These are phyloP conservation scores for Drosophila kurseongensis DNA, from an alignment of 1,140 invertebrate species.

Conservation along the genomic window DNA sequence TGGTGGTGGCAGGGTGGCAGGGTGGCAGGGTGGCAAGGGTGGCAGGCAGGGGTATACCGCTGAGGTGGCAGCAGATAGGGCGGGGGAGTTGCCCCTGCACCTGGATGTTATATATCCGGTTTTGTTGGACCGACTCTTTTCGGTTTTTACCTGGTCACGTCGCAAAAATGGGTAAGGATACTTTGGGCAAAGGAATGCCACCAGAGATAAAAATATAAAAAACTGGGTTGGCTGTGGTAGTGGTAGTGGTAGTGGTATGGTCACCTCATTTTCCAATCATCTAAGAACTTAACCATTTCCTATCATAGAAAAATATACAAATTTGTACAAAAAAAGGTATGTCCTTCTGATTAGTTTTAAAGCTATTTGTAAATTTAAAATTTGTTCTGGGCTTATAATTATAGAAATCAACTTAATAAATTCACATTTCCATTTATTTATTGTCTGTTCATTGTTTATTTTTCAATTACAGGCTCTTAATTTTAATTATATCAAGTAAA, in stretches of 20 bases:
- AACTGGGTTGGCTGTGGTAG: background rate
- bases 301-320: too few relatives aligned
- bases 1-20: background rate
- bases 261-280: background rate
- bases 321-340: too few relatives aligned
- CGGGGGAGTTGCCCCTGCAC: background rate
- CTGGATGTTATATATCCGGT: constrained; percentile 41
- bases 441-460: too few relatives aligned
- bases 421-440: too few relatives aligned
- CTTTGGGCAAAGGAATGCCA: background rate
- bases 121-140: constrained; percentile 47
- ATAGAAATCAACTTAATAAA: too few relatives aligned
- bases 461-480: too few relatives aligned
- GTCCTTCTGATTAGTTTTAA: too few relatives aligned
- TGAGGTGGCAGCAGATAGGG: constrained; percentile 37
- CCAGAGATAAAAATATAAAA: background rate
- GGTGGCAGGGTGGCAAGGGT: too few relatives aligned
- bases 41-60: constrained; percentile 17
- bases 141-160: constrained; percentile 18
- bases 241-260: background rate
- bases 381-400: too few relatives aligned
- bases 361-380: too few relatives aligned
- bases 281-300: too few relatives aligned
- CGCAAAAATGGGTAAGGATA: constrained; percentile 2
- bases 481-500: too few relatives aligned